A percentile compares a stretch with the other conserved stretches of the same genome.
These are phyloP conservation scores for Thereva unica DNA, from an alignment of 2,888 invertebrate genomes.

Conservation along the genomic window DNA sequence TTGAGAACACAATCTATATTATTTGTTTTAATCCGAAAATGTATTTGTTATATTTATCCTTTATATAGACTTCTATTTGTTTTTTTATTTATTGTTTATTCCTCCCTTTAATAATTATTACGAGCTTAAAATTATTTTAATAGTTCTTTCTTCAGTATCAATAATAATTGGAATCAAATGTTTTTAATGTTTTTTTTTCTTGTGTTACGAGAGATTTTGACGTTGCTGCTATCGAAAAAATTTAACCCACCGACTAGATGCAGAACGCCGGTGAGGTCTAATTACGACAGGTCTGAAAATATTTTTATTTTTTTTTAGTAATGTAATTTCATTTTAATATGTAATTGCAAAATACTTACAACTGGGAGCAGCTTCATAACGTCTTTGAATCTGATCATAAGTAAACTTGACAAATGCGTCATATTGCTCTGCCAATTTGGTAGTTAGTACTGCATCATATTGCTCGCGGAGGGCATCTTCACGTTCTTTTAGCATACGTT, in stretches of 20 bases:
- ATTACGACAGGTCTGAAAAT: slow-evolving; percentile 56
- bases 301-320: neutral
- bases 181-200: slow-evolving; percentile 15
- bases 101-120: slow-evolving; percentile 5
- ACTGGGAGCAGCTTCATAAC: slow-evolving; percentile 62
- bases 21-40: too few relatives aligned
- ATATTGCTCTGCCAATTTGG: slow-evolving; percentile 96
- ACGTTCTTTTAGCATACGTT: slow-evolving; percentile 93
- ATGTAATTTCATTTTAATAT: neutral
- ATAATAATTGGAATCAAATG: slow-evolving; percentile 16
- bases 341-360: slow-evolving; percentile 49
- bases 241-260: slow-evolving; percentile 45
- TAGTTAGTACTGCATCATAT: slow-evolving; percentile 90
- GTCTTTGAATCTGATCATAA: slow-evolving; percentile 91
- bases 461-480: slow-evolving; percentile 92
- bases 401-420: slow-evolving; percentile 99
- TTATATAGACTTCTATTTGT: too few relatives aligned
- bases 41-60: too few relatives aligned
- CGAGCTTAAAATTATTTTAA: slow-evolving; percentile 18
- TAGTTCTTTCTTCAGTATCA: slow-evolving; percentile 7
- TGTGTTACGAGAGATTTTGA: slow-evolving; percentile 10
- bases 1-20: too few relatives aligned
- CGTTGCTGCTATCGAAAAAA: slow-evolving; percentile 26
- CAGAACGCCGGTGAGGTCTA: slow-evolving; percentile 49
- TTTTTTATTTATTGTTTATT: slow-evolving; percentile 19